phyloP scores from a whole-genome alignment of 2,888 invertebrate genomes.

The Autographa pulchrina region DNA sequence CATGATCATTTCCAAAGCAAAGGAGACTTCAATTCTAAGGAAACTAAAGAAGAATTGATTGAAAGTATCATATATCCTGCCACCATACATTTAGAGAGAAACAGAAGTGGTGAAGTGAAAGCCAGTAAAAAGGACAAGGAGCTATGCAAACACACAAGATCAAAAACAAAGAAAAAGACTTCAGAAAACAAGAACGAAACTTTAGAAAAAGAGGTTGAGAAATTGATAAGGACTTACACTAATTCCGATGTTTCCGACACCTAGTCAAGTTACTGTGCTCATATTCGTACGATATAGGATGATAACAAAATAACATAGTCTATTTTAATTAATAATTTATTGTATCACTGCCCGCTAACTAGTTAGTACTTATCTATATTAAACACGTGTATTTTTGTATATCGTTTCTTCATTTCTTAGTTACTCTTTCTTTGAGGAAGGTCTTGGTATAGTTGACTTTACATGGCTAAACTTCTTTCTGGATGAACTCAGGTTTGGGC shows the following conservation, averaged over 20 bases:
- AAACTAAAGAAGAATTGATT: constrained; percentile 70
- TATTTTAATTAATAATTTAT: constrained; percentile 57
- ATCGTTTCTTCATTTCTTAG: constrained; percentile 34
- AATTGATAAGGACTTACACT: constrained; percentile 70
- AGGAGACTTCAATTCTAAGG: constrained; percentile 65
- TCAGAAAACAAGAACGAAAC: constrained; percentile 65
- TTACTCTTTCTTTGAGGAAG: constrained; percentile 72
- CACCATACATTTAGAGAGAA: constrained; percentile 59
- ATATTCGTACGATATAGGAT: constrained; percentile 37
- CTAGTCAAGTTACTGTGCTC: constrained; percentile 34
- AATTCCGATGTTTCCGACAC: constrained; percentile 73
- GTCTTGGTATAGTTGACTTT: constrained; percentile 84
- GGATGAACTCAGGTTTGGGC: constrained; percentile 73
- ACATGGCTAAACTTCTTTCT: constrained; percentile 82
- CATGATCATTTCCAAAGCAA: constrained; percentile 57
- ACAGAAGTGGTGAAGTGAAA: constrained; percentile 60
- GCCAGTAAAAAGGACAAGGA: constrained; percentile 64
- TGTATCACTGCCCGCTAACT: constrained; percentile 41
- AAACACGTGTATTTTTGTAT: constrained; percentile 41
- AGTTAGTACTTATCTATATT: constrained; percentile 44
- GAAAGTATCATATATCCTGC: constrained; percentile 73
- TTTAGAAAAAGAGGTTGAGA: constrained; percentile 81
- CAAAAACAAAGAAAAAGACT: constrained; percentile 71
- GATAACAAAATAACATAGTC: constrained; percentile 38
- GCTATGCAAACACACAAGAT: constrained; percentile 61